Evolutionary conservation across 2,888 invertebrate species (phyloP).

Genomic region (Meiosimyza platycephala): DNA sequence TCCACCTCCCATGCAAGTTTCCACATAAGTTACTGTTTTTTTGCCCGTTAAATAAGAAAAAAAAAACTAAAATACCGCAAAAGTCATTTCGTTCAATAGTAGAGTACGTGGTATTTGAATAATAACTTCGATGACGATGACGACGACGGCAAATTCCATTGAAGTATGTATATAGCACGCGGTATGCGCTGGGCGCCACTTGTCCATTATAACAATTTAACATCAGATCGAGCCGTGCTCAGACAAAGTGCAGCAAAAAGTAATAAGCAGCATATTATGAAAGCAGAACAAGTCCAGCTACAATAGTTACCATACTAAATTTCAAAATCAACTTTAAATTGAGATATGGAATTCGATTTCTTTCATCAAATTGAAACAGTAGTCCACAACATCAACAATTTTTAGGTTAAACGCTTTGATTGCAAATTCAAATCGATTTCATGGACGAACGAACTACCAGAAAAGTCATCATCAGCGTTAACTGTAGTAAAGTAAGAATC

Average conservation of each 20-base stretch:
- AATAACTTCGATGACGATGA: slow-evolving; percentile 17
- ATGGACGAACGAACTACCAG: slow-evolving; percentile 2
- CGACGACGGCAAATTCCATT: slow-evolving; percentile 35
- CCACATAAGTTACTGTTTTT: too few species aligned
- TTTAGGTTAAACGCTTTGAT: slow-evolving; percentile 51
- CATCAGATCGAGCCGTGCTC: slow-evolving; percentile 43
- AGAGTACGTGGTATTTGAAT: slow-evolving; percentile 4
- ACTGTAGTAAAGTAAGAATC: not conserved
- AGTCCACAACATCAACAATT: slow-evolving; percentile 46
- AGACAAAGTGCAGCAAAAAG: too few species aligned
- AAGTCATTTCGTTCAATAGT: slow-evolving; percentile 33
- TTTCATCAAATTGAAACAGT: slow-evolving; percentile 39
- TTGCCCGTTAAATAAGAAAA: too few species aligned
- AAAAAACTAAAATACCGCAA: slow-evolving; percentile 19
- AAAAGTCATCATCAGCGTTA: not conserved
- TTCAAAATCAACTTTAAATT: slow-evolving; percentile 18
- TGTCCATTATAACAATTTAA: slow-evolving; percentile 50
- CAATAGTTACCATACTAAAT: slow-evolving; percentile 13
- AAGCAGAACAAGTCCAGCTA: not conserved
- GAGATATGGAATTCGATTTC: not conserved
- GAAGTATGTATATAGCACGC: slow-evolving; percentile 21
- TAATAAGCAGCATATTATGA: not conserved
- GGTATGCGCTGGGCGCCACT: slow-evolving; percentile 45
- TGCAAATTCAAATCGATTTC: slow-evolving; percentile 39
- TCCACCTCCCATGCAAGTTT: too few species aligned